Base-by-base conservation (phyloP, 1,140 invertebrate species). In the Hycleus phaleratus region DNA sequence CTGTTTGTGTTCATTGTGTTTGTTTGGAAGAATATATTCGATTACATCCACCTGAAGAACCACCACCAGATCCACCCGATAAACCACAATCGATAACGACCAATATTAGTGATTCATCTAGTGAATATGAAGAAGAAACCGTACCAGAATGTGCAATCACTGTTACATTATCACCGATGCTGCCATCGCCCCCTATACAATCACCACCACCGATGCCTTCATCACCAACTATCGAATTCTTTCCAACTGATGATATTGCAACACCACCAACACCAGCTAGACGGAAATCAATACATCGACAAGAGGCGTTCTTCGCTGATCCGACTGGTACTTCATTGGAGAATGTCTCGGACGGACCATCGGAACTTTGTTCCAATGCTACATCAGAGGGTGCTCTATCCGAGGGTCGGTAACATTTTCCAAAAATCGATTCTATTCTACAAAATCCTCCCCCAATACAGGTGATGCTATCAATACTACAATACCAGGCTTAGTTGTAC, bases 231-330 rank as follows among this genome's bases (percentile, higher is more conserved):
- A 71, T 73, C 12, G 72, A 73, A 51, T 64, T 64, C 42, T 76
- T 79, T 60, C 79, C 78, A 5, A 75, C 79, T 0, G 72, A 78
- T 11, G 56, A 52, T 56, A 45, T 49, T 75, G 75, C 55, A 46
- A 71, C 73, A 46, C 56, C 66, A 12, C 50, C 68, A 6, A 58
- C 63, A 24, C 75, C 3, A 60, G 72, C 38, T 18, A 75, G 80
- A 58, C 77, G 80, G 65, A 82, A 81, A 47, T 87, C 82, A 1
- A 83, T 85, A 32, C 85, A 88, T 42, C 78, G 88, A 5, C 87
- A 91, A 69, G 87, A 90, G 69, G 89, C 89, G 0, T 86, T 88
- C 62, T 86, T 88, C 46, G 77, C 83, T 7, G 85, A 87, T 66
- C 80, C 83, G 2, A 82, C 81, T 0, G 80, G 82, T n/a, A 83